phyloP scores from a whole-genome alignment of 2,888 invertebrate species.

The Caenorhabditis sp. region DNA sequence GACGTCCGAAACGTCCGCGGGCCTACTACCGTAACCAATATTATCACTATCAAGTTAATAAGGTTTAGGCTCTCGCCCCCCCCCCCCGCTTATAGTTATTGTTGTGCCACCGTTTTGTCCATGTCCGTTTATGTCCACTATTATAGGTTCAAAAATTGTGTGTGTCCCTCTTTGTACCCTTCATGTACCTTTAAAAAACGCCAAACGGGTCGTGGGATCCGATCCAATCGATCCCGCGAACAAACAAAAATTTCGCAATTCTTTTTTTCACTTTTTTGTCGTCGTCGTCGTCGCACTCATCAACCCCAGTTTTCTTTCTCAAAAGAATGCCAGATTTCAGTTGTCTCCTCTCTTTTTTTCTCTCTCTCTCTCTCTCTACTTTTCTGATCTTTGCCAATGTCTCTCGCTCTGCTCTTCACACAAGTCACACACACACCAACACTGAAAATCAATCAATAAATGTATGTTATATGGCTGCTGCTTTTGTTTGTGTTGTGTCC shows the following conservation, averaged over 20 bases:
- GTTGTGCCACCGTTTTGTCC: constrained; percentile 6
- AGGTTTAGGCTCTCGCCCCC: too few species aligned
- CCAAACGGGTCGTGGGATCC: too few species aligned
- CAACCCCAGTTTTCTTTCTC: constrained; percentile 47
- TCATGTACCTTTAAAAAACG: too few species aligned
- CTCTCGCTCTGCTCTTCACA: too few species aligned
- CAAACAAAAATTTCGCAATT: too few species aligned
- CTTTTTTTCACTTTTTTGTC: constrained; percentile 26
- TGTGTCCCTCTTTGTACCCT: too few species aligned
- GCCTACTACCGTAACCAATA: constrained; percentile 29
- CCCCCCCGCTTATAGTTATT: too few species aligned
- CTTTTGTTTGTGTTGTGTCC: constrained; percentile 11
- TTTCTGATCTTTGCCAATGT: constrained; percentile 38
- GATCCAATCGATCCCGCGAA: too few species aligned
- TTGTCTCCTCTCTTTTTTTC: constrained; percentile 22
- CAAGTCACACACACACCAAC: constrained; percentile 18
- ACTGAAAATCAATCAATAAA: constrained; percentile 35
- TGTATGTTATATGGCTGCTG: constrained; percentile 26
- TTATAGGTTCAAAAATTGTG: too few species aligned
- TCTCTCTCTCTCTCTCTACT: constrained; percentile 11
- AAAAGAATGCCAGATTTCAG: constrained; percentile 52
- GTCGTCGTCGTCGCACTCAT: constrained; percentile 21
- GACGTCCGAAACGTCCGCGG: constrained; percentile 15
- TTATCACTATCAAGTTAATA: constrained; percentile 46
- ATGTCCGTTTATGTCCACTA: constrained; percentile 7